These are phyloP conservation scores for Drosophila macrospina DNA, from an alignment of 2,888 invertebrate genomes.

Conservation along the genomic window DNA sequence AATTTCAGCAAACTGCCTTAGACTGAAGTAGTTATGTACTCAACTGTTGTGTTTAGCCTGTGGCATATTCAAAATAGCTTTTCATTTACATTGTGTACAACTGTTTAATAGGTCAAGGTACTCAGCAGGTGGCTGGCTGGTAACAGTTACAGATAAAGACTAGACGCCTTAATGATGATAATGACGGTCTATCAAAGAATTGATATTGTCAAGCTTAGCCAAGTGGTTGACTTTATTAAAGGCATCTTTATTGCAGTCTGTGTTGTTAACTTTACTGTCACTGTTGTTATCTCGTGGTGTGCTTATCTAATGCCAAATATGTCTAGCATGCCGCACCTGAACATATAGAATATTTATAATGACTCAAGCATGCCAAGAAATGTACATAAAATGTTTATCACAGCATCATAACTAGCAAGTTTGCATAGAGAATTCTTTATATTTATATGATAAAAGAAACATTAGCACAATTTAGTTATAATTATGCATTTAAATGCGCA, in stretches of 20 bases:
- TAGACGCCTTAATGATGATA: conserved; percentile 9
- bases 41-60: background rate
- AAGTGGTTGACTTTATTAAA: conserved; percentile 13
- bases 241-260: conserved; percentile 1
- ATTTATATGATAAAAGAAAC: background rate
- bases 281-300: conserved; percentile 9
- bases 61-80: background rate
- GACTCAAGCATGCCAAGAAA: background rate
- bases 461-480: conserved; percentile 1
- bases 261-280: conserved; percentile 1
- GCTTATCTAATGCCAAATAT: conserved; percentile 17
- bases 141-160: background rate
- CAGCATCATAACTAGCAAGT: background rate
- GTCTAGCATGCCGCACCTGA: background rate
- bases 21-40: background rate
- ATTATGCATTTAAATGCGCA: conserved; percentile 16
- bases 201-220: conserved; percentile 5
- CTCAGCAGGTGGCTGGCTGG: background rate
- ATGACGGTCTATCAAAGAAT: conserved; percentile 5
- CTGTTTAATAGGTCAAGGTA: conserved; percentile 29
- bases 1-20: no score
- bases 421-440: background rate
- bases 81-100: background rate
- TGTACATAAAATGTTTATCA: background rate
- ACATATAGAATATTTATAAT: conserved; percentile 7